Conservation (phyloP, 2,113 vertebrate species). For the Phrynosoma blainvillii region DNA sequence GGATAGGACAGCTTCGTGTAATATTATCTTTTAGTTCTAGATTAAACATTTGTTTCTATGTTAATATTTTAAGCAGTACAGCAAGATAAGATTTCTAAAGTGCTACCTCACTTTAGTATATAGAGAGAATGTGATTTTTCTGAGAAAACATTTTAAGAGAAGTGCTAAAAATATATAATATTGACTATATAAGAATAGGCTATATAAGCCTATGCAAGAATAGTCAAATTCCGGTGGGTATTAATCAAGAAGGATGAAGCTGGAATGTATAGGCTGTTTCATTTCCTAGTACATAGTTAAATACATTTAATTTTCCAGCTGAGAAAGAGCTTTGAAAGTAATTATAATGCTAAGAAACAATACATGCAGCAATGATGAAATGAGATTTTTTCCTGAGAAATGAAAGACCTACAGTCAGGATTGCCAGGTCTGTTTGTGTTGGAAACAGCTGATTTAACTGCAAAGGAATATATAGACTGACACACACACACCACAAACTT, state of each 20-base stretch:
- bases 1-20: neutral
- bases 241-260: neutral
- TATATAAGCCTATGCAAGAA: too few relatives aligned
- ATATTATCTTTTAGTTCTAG: neutral
- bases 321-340: constrained; percentile 46
- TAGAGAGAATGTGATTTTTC: neutral
- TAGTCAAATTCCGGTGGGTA: neutral
- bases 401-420: constrained; percentile 10
- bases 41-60: accelerated
- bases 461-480: neutral
- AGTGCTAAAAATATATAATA: neutral
- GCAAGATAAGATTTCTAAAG: neutral
- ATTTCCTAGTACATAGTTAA: constrained; percentile 27
- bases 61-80: neutral
- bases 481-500: too few relatives aligned
- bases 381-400: constrained; percentile 8
- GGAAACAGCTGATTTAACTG: neutral
- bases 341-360: constrained; percentile 24
- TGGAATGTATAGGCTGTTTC: neutral
- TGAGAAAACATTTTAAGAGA: accelerated
- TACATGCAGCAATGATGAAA: constrained; percentile 53
- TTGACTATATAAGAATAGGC: accelerated
- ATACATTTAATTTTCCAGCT: constrained; percentile 27
- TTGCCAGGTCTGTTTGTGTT: constrained; percentile 9
- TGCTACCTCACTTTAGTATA: neutral